Evolutionary conservation across 2,888 invertebrate species (phyloP).

Genomic region (Callyntrura guangdongensis): DNA sequence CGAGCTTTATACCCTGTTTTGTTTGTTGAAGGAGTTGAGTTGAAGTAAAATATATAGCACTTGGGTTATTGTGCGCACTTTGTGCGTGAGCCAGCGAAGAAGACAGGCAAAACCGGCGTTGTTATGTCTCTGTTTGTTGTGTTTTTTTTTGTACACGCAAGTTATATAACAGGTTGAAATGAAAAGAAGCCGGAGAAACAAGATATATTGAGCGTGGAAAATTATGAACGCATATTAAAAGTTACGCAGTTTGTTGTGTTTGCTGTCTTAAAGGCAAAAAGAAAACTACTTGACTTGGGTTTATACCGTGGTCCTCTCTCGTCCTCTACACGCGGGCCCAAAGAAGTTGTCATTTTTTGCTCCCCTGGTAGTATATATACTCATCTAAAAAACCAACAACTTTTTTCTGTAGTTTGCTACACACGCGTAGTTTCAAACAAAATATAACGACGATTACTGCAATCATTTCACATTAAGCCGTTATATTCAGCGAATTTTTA

Average conservation of each 20-base stretch:
- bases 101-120: constrained; percentile 6
- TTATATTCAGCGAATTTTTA: too few relatives aligned
- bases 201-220: constrained; percentile 76
- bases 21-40: constrained; percentile 48
- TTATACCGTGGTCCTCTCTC: background rate
- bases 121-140: constrained; percentile 36
- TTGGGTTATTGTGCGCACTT: background rate
- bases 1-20: constrained; percentile 44
- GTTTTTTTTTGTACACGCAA: background rate
- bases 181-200: constrained; percentile 63
- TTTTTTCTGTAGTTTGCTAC: background rate
- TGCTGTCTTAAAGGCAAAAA: constrained; percentile 25
- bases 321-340: background rate
- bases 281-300: constrained; percentile 25
- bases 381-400: background rate
- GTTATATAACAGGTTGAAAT: constrained; percentile 44
- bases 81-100: constrained; percentile 22
- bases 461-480: background rate
- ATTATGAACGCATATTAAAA: constrained; percentile 75
- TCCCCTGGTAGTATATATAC: background rate
- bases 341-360: background rate
- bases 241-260: constrained; percentile 58
- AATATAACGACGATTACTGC: background rate
- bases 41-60: constrained; percentile 7
- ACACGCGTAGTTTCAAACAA: background rate